Base-by-base conservation (phyloP, 92 coral and sea anemone species). In the Zoanthus sansibaricus region DNA sequence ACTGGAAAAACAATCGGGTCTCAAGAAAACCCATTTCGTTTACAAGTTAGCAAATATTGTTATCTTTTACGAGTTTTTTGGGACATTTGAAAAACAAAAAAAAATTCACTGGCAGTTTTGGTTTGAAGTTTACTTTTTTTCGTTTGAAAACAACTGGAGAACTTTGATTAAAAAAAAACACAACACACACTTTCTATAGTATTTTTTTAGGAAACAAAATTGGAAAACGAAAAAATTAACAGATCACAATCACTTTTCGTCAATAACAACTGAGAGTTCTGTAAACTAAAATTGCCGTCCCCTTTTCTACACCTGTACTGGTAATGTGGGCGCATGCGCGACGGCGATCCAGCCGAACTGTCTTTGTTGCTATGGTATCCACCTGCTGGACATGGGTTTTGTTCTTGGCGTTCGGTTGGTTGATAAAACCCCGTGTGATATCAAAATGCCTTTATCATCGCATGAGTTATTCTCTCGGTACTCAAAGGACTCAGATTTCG, bases 301-400 rank as follows among this genome's bases (percentile, higher is more conserved):
- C 12, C 46, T 8, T 21, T 75, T 15, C 51, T 76, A 45, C 88
- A 86, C 88, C 93, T 91, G 93, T 76, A 91, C 11, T 13, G 15
- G 70, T n/a, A 33, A 15, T 15, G 32, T 69, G 59, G 78, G 78
- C 93, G 88, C 93, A 91, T 87, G 93, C 86, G 86, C 84, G 11
- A 11, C 15, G 13, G 10, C 59, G 82, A 14, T 52, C 31, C 76
- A 6, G 80, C 73, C 86, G 77, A 85, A 89, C 89, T 58, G 51
- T 70, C 73, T 78, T 72, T 37, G 94, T 94, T 92, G 95, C 98
- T 90, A 92, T 94, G 95, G 93, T 46, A 87, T 86, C 91, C 98
- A 94, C 95, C 98, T 94, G 85, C 85, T 59, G 86, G 89, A 86
- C 90, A 68, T 47, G 75, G 89, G 92, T 89, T 88, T 92, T 94